These are phyloP conservation scores for Alloscopus bannaensis DNA, from an alignment of 2,888 invertebrate species.

Conservation along the genomic window DNA sequence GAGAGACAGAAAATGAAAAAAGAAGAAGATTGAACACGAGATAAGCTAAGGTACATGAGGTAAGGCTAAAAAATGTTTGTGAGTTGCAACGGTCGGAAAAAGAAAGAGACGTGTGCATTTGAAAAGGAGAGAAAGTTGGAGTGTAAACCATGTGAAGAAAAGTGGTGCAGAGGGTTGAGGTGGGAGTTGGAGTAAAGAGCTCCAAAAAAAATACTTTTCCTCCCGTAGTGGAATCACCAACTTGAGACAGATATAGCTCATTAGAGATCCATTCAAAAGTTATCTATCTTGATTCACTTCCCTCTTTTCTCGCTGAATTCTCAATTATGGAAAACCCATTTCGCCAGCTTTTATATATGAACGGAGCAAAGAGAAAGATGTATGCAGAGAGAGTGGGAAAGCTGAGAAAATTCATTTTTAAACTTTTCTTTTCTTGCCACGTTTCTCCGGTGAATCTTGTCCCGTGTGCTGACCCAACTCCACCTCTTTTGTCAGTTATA, in stretches of 20 bases:
- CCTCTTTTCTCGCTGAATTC: constrained; percentile 64
- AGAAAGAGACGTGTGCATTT: too few relatives aligned
- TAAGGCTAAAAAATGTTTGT: too few relatives aligned
- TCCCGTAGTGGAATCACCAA: constrained; percentile 42
- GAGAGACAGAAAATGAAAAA: constrained; percentile 37
- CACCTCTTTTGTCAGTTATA: too few relatives aligned
- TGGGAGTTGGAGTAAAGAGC: too few relatives aligned
- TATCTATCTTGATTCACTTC: constrained; percentile 71
- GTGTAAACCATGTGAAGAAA: too few relatives aligned
- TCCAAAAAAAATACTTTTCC: constrained; percentile 5
- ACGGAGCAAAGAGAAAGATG: constrained; percentile 15
- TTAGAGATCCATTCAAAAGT: constrained; percentile 73
- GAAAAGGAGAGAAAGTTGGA: too few relatives aligned
- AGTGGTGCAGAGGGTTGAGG: too few relatives aligned
- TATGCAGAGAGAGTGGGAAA: too few relatives aligned
- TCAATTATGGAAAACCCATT: constrained; percentile 69
- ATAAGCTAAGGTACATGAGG: too few relatives aligned
- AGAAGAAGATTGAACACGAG: constrained; percentile 9
- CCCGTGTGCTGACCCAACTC: too few relatives aligned
- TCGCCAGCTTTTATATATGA: constrained; percentile 53
- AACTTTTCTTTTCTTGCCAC: constrained; percentile 19
- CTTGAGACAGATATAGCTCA: constrained; percentile 70
- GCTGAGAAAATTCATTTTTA: constrained; percentile 34
- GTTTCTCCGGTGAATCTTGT: too few relatives aligned
- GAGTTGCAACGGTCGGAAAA: too few relatives aligned